Evolutionary conservation across 1,140 invertebrate species (phyloP), one percentile per base, ranked within the genome.

Genomic region (Globodera ellingtonae): DNA sequence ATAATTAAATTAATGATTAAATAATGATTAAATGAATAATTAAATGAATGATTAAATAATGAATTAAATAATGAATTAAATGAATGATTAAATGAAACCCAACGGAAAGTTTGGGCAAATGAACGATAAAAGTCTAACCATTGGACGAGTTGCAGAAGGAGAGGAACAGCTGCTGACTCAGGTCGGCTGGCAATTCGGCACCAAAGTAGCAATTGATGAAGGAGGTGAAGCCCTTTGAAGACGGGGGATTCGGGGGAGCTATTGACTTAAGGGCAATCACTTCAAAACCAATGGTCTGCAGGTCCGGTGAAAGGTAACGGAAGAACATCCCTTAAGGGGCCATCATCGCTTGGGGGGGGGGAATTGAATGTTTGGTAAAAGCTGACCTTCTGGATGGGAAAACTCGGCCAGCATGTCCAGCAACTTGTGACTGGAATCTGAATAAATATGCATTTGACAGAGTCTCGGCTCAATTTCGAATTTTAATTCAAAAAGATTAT

Each of bases 161-260:
- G 10, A 88, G 75, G 71, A 88, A 88, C 35, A 88, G 72, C 71
- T 89, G 88, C 74, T 88, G 89, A 21, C 84, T 89, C 18, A 88
- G 80, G 83, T 88, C 87, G 10, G 72, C 81, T 1, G 87, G 87
- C 21, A 88, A 77, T 79, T 88, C 87, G 15, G 88, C 87, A 24
- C 87, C 87, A 76, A 88, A 88, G 73, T 88, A 88, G 52, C 81
- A 89, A 69, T 85, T 85, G 18, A 88, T 83, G 78, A 88, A 88
- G 15, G 85, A 82, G 48, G 77, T 86, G 72, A 88, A 88, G 21
- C 87, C 87, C 72, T 77, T 62, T 62, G 4, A 62, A 35, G 35
- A 62, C 5, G 15, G 56, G 15, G 56, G 18, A 13, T 13, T 18
- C 15, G 50, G 18, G 18, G 56, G 13, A 47, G 18, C 10, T 15